Base-by-base conservation (phyloP, 2,888 invertebrate species). In the Dascillus cervinus region DNA sequence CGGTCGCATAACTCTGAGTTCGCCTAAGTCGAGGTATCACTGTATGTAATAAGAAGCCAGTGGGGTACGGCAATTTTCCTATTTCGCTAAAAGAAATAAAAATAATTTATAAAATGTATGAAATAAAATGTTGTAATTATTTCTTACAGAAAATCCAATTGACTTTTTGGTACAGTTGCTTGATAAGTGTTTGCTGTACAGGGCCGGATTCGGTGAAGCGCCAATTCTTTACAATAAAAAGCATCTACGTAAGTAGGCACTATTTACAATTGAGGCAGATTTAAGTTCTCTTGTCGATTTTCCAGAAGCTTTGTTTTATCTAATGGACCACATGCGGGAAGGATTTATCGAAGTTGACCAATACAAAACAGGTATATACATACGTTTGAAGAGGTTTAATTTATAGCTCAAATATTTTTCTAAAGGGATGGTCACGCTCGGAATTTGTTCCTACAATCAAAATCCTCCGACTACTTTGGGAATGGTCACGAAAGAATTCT, bases 161-260 rank as follows among this genome's bases (percentile, higher is more conserved):
- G 53, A 56, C 20, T 69, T 64, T 47, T 56, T 70, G 17, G 44
- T 60, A 32, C 56, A 64, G 35, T 50, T 69, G 10, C 43, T 70
- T 26, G 66, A 67, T 43, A 60, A 58, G 39, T 68, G 69, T 41
- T 44, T 67, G 24, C 48, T 67, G 13, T 71, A 66, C 47, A 58
- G 67, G 44, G 49, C 62, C 3, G 67, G 67, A 3, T 49, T 65
- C 23, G 53, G 56, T n/a, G 53, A 60, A 8, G 65, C 70, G 4
- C 69, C 69, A 5, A 41, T 70, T 10, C 55, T 71, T 15, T 70
- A 67, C 43, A 46, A 57, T 6, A 50, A 48, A 25, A 50, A 47
- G 23, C 64, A 64, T 36, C 46, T 56, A 27, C 51, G 56, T 56
- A 45, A 41, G 17, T 13, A 19, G 8, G 9, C 13, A 17, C n/a